Conservation (phyloP, 2,113 vertebrate species). For the Fukomys damarensis region DNA sequence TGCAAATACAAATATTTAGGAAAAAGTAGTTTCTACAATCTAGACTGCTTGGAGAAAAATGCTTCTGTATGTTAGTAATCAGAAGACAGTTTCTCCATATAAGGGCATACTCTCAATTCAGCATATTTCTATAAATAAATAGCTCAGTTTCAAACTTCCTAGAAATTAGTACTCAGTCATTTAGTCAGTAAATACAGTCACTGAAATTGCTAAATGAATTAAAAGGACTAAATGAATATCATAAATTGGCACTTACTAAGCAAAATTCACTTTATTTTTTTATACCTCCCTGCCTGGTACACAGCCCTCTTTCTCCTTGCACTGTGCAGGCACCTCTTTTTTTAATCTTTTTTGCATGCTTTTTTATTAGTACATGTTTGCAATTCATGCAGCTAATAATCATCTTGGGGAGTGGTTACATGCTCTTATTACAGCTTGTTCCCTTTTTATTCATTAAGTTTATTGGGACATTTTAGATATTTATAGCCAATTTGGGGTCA, state of each 20-base stretch:
- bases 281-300: too few species aligned
- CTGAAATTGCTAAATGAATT: constrained; percentile 18
- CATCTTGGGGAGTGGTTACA: too few species aligned
- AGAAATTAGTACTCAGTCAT: background rate
- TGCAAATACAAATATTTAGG: background rate
- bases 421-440: too few species aligned
- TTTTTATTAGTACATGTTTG: too few species aligned
- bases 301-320: too few species aligned
- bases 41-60: background rate
- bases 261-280: background rate
- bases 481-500: background rate
- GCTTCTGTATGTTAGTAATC: constrained; percentile 30
- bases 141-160: background rate
- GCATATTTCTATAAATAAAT: constrained; percentile 62
- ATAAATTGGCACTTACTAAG: background rate
- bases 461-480: too few species aligned
- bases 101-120: background rate
- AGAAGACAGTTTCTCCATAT: background rate
- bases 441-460: too few species aligned
- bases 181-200: constrained; percentile 28
- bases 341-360: too few species aligned
- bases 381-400: too few species aligned
- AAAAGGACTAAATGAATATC: constrained; percentile 16
- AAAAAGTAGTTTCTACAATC: background rate
- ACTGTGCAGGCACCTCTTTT: too few species aligned